phyloP scores from a whole-genome alignment of 2,797 vertebrate genomes.

The Trichosurus vulpecula region DNA sequence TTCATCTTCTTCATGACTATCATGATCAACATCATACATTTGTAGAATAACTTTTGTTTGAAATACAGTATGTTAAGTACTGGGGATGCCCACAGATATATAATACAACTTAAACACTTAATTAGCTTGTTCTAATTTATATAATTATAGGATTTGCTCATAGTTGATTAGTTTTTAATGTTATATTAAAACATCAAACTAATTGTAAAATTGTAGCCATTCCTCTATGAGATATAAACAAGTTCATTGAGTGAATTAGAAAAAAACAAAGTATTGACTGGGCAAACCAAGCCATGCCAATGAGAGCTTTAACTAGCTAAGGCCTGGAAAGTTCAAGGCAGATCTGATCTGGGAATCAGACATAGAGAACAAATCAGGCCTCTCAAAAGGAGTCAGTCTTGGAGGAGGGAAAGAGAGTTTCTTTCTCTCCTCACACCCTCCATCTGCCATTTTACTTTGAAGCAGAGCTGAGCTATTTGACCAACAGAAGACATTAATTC shows the following conservation, averaged over 20 bases:
- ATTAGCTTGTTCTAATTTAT: not conserved
- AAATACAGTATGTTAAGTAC: no score
- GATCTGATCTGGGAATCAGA: not conserved
- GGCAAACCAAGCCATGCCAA: not conserved
- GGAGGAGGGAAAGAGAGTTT: not conserved
- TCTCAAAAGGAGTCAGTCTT: not conserved
- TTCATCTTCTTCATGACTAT: no score
- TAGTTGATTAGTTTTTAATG: not conserved
- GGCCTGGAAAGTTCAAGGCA: not conserved
- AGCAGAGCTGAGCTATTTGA: not conserved
- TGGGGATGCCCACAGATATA: no score
- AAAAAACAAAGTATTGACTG: not conserved
- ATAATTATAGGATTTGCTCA: not conserved
- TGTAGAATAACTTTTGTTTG: no score
- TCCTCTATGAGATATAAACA: not conserved
- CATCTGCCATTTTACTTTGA: not conserved
- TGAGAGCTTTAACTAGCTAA: not conserved
- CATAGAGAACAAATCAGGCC: not conserved
- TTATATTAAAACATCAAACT: not conserved
- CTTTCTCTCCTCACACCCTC: not conserved
- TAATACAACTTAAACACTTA: not conserved
- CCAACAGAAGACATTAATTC: not conserved
- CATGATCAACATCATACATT: no score
- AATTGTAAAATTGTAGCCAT: not conserved
- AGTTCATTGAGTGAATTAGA: not conserved